Conservation (phyloP, 2,113 vertebrate species). For the Speoplatyrhinus poulsoni region DNA sequence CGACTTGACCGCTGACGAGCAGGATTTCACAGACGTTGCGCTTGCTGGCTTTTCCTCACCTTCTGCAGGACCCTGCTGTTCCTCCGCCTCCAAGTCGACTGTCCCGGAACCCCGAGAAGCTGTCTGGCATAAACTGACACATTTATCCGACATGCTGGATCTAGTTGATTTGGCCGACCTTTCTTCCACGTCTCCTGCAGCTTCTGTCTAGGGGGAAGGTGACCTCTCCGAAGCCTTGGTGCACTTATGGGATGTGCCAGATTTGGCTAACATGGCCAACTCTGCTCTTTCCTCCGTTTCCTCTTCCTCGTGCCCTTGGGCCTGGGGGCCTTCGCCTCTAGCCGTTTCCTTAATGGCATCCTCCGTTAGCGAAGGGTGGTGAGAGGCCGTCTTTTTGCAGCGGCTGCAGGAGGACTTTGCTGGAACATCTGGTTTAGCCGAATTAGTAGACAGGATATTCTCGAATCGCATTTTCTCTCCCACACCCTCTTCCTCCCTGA, state of each 20-base stretch:
- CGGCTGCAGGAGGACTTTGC: background rate
- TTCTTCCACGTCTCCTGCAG: background rate
- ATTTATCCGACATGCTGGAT: background rate
- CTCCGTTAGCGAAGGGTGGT: background rate
- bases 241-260: background rate
- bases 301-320: background rate
- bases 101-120: background rate
- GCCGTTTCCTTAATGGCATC: background rate
- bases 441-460: background rate
- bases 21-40: slow-evolving; percentile 40
- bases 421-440: background rate
- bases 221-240: too few relatives aligned
- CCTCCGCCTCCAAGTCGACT: background rate
- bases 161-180: background rate
- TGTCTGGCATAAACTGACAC: background rate
- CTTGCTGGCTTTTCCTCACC: slow-evolving; percentile 15
- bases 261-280: background rate
- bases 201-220: background rate
- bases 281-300: background rate
- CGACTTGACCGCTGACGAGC: slow-evolving; percentile 47
- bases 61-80: background rate
- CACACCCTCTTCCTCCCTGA: background rate
- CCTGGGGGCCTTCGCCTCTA: too few relatives aligned
- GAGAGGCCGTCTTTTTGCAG: background rate
- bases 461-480: background rate